phyloP scores from a whole-genome alignment of 2,113 vertebrate species.

The Passer domesticus region DNA sequence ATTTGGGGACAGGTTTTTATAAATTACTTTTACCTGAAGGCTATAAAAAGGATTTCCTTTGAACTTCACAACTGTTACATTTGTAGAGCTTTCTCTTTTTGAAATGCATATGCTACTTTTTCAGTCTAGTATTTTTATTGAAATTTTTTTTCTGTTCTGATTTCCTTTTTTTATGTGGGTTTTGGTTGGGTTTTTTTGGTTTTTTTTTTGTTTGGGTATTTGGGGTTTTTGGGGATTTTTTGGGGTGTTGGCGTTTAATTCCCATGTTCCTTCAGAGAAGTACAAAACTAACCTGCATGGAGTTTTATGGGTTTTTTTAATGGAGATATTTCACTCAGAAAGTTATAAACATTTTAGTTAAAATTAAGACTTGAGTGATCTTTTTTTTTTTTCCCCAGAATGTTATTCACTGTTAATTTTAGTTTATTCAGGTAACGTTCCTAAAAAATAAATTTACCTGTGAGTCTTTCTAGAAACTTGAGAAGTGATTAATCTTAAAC shows the following conservation, averaged over 20 bases:
- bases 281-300: background rate
- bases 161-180: background rate
- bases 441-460: background rate
- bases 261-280: background rate
- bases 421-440: background rate
- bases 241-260: background rate
- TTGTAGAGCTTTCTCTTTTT: background rate
- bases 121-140: background rate
- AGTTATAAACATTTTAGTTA: background rate
- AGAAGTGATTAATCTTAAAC: background rate
- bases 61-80: background rate
- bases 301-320: background rate
- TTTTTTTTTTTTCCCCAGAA: background rate
- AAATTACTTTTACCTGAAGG: background rate
- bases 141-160: background rate
- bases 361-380: background rate
- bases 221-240: background rate
- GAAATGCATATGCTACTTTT: background rate
- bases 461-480: background rate
- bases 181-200: background rate
- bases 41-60: background rate
- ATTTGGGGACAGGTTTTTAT: background rate
- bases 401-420: background rate
- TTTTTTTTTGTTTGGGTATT: background rate
- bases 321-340: background rate